Conservation (phyloP, 2,888 invertebrate species). For the Biston betularia region DNA sequence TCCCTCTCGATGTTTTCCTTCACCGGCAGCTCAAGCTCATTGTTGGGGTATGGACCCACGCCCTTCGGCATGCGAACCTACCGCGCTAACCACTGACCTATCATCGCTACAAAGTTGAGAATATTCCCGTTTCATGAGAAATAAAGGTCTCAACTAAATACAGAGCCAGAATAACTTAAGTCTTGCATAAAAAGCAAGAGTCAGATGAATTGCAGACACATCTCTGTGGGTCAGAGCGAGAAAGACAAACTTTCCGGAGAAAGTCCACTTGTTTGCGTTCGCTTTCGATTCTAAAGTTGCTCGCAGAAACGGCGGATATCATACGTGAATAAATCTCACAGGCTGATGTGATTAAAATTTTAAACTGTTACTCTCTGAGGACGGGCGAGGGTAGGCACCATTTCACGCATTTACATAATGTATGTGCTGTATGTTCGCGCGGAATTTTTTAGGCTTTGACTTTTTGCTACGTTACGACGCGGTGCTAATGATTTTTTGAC, state of each 20-base stretch:
- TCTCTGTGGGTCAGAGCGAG: not conserved
- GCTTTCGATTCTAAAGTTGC: not conserved
- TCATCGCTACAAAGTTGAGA: no score
- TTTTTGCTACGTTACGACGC: slow-evolving; percentile 33
- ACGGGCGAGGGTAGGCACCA: slow-evolving; percentile 35
- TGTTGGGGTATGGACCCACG: no score
- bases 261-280: not conserved
- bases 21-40: no score
- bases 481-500: slow-evolving; percentile 34
- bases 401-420: slow-evolving; percentile 46
- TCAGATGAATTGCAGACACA: not conserved
- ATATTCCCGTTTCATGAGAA: no score
- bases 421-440: slow-evolving; percentile 33
- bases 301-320: slow-evolving; percentile 21
- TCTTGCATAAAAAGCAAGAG: no score
- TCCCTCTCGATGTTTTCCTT: no score
- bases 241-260: not conserved
- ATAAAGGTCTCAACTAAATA: no score
- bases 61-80: no score
- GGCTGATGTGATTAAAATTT: slow-evolving; percentile 44
- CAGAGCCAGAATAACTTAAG: no score
- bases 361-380: slow-evolving; percentile 40
- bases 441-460: slow-evolving; percentile 41
- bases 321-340: slow-evolving; percentile 38
- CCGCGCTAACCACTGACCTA: no score